phyloP scores from a whole-genome alignment of 2,888 invertebrate genomes.

The Andricus curvator region DNA sequence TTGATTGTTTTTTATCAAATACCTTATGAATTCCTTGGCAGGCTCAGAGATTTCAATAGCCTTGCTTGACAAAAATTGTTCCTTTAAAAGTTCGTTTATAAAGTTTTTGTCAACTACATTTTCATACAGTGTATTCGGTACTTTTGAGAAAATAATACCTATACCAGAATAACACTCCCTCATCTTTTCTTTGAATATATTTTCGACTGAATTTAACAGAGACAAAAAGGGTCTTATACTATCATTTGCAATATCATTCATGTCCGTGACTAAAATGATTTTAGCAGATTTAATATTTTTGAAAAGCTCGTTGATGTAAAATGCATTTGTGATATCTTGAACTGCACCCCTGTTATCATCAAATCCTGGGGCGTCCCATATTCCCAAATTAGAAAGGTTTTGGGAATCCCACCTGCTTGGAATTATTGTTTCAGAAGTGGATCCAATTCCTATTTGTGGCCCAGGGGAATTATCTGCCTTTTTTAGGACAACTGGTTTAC shows the following conservation, averaged over 20 bases:
- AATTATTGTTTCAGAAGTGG: slow-evolving; percentile 11
- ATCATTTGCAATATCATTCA: not conserved
- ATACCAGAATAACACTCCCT: not conserved
- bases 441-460: slow-evolving; percentile 27
- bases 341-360: slow-evolving; percentile 16
- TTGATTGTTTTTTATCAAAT: slow-evolving; percentile 13
- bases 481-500: not conserved
- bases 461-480: slow-evolving; percentile 16
- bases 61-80: not conserved
- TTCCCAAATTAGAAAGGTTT: not conserved
- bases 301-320: slow-evolving; percentile 4
- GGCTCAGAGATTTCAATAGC: not conserved
- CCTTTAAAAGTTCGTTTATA: not conserved
- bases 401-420: slow-evolving; percentile 20
- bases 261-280: not conserved
- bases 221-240: slow-evolving; percentile 1
- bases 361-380: slow-evolving; percentile 28
- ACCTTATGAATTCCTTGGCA: slow-evolving; percentile 1
- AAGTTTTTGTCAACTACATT: not conserved
- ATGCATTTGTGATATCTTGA: slow-evolving; percentile 28
- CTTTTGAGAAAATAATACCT: slow-evolving; percentile 37
- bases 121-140: slow-evolving; percentile 10
- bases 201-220: not conserved
- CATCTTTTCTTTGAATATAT: not conserved
- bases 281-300: not conserved